Evolutionary conservation across 2,113 vertebrate genomes (phyloP), one percentile per base, ranked within the genome.

Genomic region (Tachuris rubrigastra): DNA sequence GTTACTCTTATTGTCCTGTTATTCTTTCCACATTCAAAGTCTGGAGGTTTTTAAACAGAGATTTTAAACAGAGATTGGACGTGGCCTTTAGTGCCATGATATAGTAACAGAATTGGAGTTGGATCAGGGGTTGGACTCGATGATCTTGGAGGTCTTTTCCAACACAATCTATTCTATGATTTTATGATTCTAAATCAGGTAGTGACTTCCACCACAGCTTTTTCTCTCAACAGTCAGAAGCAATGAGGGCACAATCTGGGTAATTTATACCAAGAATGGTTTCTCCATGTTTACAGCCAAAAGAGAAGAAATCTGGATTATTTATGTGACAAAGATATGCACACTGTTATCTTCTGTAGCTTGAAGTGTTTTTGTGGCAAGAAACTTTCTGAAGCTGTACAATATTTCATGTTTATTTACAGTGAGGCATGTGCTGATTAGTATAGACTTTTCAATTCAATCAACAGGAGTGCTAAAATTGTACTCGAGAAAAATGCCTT

Each of bases 341-440:
- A 47, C 8, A 17, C 10, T 42, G 9, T 37, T 71, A 52, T 42
- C 35, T 85, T 69, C 19, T 83, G 9, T 12, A 53, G 10, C 23
- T 80, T 73, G 37, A 22, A 56, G 41, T 73, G 42, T 5, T 76
- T 86, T 35, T 35, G 22, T 69, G 37, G 50, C 25, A 66, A 80
- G 62, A 88, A 89, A 58, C 18, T 68, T 90, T 62, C 67, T 73
- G 44, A 88, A 84, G 37, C 23, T 66, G 58, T 44, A 47, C 53
- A 60, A 15, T 75, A 71, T 50, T 94, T 95, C 59, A 85, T 28
- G 58, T 84, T 92, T 95, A 80, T 89, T 87, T 92, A 68, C 62
- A 63, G 23, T 5, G 10, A 56, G 27, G 8, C 24, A 52, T 73
- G n/a, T 60, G 23, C 27, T 82, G 80, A 82, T 75, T 85, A 59